These are phyloP conservation scores for Psittacula cyanocephala DNA, from an alignment of 2,113 vertebrate genomes.

Conservation along the genomic window DNA sequence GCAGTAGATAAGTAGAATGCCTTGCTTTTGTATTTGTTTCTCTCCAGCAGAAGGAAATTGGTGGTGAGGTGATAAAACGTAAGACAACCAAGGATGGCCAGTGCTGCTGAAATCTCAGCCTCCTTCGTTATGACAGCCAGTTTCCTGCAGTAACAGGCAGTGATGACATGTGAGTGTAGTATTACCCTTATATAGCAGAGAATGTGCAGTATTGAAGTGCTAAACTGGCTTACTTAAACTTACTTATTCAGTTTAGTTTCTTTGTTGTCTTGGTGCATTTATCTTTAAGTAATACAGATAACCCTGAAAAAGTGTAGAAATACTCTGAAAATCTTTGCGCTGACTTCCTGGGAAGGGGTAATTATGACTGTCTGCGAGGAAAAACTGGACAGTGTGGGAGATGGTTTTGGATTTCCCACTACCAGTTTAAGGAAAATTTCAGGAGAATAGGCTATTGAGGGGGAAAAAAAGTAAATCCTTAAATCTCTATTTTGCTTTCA, in stretches of 20 bases:
- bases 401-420: neutral
- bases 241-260: neutral
- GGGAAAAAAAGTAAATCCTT: neutral
- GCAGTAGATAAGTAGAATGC: neutral
- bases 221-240: neutral
- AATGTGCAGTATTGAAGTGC: neutral
- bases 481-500: neutral
- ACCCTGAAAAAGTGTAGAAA: neutral
- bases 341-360: neutral
- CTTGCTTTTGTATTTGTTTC: neutral
- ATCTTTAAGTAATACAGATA: neutral
- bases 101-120: neutral
- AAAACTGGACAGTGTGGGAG: neutral
- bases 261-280: neutral
- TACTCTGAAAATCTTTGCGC: neutral
- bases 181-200: neutral
- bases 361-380: neutral
- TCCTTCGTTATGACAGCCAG: neutral
- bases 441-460: neutral
- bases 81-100: neutral
- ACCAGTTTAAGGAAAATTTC: neutral
- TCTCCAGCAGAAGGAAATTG: neutral
- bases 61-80: neutral
- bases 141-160: neutral
- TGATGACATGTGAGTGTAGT: neutral